Evolutionary conservation across 2,113 vertebrate species (phyloP), one percentile per base, ranked within the genome.

Genomic region (Benitochromis conjunctus): DNA sequence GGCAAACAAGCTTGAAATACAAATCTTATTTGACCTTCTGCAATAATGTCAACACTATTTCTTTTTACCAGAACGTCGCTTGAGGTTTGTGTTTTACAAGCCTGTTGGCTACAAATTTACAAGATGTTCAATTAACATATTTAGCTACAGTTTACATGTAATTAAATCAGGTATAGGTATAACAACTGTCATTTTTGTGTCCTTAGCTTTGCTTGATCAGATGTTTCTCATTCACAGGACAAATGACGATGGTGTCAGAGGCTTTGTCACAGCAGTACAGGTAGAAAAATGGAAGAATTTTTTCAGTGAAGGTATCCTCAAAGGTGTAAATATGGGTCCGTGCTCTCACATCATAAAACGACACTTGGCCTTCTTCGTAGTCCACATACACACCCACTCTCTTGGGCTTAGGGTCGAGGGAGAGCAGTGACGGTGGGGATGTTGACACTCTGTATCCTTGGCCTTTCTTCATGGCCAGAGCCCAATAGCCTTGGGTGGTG

Each of bases 321-420:
- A 98, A 96, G 0, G 97, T 98, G 48, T 97, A 97, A 86, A 98
- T 97, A 54, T 97, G 96, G 8, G 89, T 94, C 84, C 81, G 86
- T n/a, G 89, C 89, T 55, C 58, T 87, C n/a, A 95, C 95, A 2
- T 98, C 97, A 24, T 98, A 98, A 86, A 98, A 98, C 1, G 98
- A 97, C 77, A 98, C 87, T 5, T 97, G 96, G 3, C 98, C 97
- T 8, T 97, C 97, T 54, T 98, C 97, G 1, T 96, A 97, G 95
- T 98, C 97, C 91, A 98, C 89, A 41, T 97, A 98, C 13, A 98
- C 95, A 0, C 98, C 97, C 3, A 98, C 96, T 11, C 94, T 88
- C 53, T 94, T 96, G 58, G 96, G 97, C 51, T 84, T 97, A 92
- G 89, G 89, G 91, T 82, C 87, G 21, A 94, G 96, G 38, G 79